Evolutionary conservation across 2,888 invertebrate species (phyloP), one percentile per base, ranked within the genome.

Genomic region (Mimumesa dahlbomi): DNA sequence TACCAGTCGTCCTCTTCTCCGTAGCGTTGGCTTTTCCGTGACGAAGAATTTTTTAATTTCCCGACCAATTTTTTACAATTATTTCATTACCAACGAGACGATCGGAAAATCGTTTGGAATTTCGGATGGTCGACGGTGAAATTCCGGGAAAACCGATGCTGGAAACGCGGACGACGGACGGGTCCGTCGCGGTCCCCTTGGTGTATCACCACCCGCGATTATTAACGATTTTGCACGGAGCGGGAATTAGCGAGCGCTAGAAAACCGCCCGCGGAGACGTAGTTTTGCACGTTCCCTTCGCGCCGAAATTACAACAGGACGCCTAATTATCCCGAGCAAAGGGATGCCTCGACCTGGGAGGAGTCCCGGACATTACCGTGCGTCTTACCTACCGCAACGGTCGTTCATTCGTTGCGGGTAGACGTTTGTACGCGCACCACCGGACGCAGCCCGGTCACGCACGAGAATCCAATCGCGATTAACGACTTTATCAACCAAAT

Each of bases 381-480:
- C 62, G 49, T 71, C 50, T 68, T 73, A 80, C 80, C 80, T 80
- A 78, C 80, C 73, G 69, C 80, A 50, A 72, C 64, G 67, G 42
- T 56, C 40, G 38, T 59, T 25, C 42, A 68, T 71, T 77, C 65
- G 68, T 65, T 16, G 25, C 57, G 58, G 48, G 2, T 29, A 21
- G 38, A 36, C n/a, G n/a, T n/a, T n/a, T n/a, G n/a, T n/a, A 3
- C 18, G 21, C 36, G 22, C 19, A n/a, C 9, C 11, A n/a, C 34
- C 34, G n/a, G n/a, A n/a, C n/a, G n/a, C 34, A 9, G 13, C 25
- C 34, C 16, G 11, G 21, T 4, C 40, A 7, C 40, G 34, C 9
- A 34, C 34, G 13, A 21, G 11, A 7, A 16, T 2, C 22, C 22
- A 13, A 25, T 9, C 7, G 14, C 4, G 21, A 19, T 13, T 34